Evolutionary conservation across 23 tunicate genomes (phyloP).

Genomic region (Ascidia mentula): DNA sequence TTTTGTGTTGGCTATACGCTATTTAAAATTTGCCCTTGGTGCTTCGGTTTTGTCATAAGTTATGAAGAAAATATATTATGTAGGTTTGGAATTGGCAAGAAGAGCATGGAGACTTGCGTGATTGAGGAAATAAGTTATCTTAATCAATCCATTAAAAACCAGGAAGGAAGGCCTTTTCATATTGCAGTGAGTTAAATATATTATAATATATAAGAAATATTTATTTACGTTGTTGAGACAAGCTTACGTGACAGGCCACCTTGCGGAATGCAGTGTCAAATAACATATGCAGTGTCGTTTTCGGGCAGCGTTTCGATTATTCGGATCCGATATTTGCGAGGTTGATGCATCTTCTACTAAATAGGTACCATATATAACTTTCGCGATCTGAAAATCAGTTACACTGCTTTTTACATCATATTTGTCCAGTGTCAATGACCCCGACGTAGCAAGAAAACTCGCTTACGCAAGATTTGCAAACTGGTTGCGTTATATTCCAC

Average conservation of each 20-base stretch:
- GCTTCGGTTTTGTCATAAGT: too few species aligned
- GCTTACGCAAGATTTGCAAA: constrained; percentile 21
- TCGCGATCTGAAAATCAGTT: not conserved
- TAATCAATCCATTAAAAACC: not conserved
- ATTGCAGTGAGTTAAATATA: not conserved
- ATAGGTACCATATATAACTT: not conserved
- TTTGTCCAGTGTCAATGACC: not conserved
- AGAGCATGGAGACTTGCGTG: constrained; percentile 21
- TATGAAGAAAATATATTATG: too few species aligned
- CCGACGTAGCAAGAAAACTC: too few species aligned
- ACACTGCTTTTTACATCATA: too few species aligned
- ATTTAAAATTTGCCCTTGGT: too few species aligned
- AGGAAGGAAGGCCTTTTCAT: constrained; percentile 22
- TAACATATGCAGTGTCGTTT: constrained; percentile 17
- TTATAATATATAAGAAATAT: too few species aligned
- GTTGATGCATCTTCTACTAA: not conserved
- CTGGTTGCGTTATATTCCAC: constrained; percentile 12
- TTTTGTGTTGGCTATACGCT: too few species aligned
- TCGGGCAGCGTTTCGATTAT: constrained; percentile 19
- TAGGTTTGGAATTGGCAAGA: constrained; percentile 35
- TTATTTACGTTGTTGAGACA: not conserved
- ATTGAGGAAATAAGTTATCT: constrained; percentile 18
- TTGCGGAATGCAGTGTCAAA: constrained; percentile 12
- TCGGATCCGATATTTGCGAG: not conserved
- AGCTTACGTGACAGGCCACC: too few species aligned